Base-by-base conservation (phyloP, 2,888 invertebrate genomes). In the Drosophila anceps region DNA sequence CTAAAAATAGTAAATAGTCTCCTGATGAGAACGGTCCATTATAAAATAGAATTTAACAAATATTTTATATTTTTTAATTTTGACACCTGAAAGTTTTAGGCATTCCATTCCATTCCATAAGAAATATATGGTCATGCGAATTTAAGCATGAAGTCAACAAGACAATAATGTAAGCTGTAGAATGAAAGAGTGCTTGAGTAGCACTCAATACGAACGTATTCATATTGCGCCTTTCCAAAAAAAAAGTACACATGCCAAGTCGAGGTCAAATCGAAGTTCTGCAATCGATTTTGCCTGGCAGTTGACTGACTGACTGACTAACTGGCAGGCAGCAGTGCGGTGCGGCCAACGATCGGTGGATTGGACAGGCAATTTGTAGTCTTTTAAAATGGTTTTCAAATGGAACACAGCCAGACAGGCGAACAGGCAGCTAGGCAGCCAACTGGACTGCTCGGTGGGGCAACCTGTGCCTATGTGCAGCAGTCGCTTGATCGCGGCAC, bases 281-380 rank as follows among this genome's bases (percentile, higher is more conserved):
- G 85, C 84, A 88, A 84, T 88, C 88, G 84, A 82, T 81, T 80
- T 77, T 64, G 72, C 64, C 54, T 76, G 80, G 70, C 79, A 76
- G 76, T 81, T 76, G 84, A 74, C 82, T 79, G 82, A 71, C 84
- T 57, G 84, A 68, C 80, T 57, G 85, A 58, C 77, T 54, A 76
- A 65, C 75, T 18, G 78, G 59, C 73, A 20, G 85, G 27, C 68
- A 10, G 55, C 68, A n/a, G 59, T 15, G 55, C 20, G 37, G 41
- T 50, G 41, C 54, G 41, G 61, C 41, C 37, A 67, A 43, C 55
- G 78, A 78, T 78, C 69, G 62, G 75, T 78, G 71, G 67, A 71
- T 75, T 84, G 80, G 90, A 81, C 90, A 86, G 90, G 86, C 86
- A 86, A 90, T 88, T 86, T 86, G 90, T 86, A 85, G 86, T 79